A percentile compares a stretch with the other conserved stretches of the same genome.
Conservation (phyloP, 2,797 vertebrate genomes). For the Lagocephalus sceleratus region DNA sequence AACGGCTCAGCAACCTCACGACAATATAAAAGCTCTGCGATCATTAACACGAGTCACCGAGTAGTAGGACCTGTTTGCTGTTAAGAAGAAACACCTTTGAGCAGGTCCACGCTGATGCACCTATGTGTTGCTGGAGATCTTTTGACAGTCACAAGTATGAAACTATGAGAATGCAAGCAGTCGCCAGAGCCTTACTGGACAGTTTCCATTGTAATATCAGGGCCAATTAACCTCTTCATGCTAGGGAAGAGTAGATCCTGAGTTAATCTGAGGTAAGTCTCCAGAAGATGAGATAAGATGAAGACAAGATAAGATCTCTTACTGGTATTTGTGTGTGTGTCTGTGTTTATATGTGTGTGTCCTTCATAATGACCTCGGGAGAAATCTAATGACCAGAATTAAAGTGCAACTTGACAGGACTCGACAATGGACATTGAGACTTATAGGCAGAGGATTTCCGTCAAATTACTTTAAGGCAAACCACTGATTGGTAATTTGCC, state of each 20-base stretch:
- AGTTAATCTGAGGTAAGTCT: slow-evolving; percentile 55
- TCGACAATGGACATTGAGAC: slow-evolving; percentile 17
- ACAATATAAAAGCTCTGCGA: slow-evolving; percentile 29
- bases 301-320: slow-evolving; percentile 10
- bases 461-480: not conserved
- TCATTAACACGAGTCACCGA: slow-evolving; percentile 16
- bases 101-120: not conserved
- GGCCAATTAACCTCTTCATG: slow-evolving; percentile 17
- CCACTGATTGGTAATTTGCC: not conserved
- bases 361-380: not conserved
- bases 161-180: not conserved
- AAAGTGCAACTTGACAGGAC: slow-evolving; percentile 36
- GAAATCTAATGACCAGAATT: slow-evolving; percentile 19
- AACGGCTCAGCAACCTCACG: slow-evolving; percentile 4
- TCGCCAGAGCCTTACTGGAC: slow-evolving; percentile 12
- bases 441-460: slow-evolving; percentile 11
- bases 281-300: slow-evolving; percentile 11
- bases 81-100: slow-evolving; percentile 5
- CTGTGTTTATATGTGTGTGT: not conserved
- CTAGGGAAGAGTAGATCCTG: slow-evolving; percentile 47
- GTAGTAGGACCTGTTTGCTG: not conserved
- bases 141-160: slow-evolving; percentile 6
- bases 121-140: slow-evolving; percentile 11
- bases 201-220: not conserved
- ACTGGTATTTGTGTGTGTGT: not conserved